Percentiles rank a stretch among this genome's conserved stretches.
phyloP scores from a whole-genome alignment of 37 sponge, comb jelly and placozoan genomes.

The Geodia barretti region DNA sequence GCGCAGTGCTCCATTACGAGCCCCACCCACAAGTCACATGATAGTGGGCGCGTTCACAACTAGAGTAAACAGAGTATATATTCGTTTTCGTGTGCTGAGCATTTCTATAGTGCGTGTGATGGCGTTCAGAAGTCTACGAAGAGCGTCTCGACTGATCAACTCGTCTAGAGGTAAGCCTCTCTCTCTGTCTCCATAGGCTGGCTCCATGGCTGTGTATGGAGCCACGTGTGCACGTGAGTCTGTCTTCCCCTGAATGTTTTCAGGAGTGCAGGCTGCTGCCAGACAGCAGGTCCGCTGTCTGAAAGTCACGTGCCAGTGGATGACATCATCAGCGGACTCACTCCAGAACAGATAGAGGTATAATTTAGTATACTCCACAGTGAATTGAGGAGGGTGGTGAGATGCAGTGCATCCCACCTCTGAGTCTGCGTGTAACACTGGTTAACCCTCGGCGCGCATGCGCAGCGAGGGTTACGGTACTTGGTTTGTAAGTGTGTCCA shows the following conservation, averaged over 20 bases:
- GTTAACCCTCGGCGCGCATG: too few species aligned
- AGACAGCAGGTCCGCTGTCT: not conserved
- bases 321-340: constrained; percentile 67
- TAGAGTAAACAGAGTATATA: too few species aligned
- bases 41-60: too few species aligned
- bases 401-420: too few species aligned
- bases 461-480: too few species aligned
- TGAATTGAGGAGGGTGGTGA: too few species aligned
- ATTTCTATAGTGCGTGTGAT: not conserved
- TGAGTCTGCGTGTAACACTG: too few species aligned
- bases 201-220: not conserved
- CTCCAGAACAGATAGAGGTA: constrained; percentile 75
- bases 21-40: not conserved
- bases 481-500: too few species aligned
- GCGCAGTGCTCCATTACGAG: not conserved
- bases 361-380: too few species aligned
- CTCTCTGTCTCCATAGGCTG: not conserved
- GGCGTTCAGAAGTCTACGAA: not conserved
- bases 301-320: constrained; percentile 69
- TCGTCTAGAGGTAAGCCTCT: not conserved
- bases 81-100: too few species aligned
- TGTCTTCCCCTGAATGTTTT: not conserved
- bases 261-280: not conserved
- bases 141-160: not conserved
- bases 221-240: not conserved